Evolutionary conservation across 2,888 invertebrate genomes (phyloP).

Genomic region (Tipula unca): DNA sequence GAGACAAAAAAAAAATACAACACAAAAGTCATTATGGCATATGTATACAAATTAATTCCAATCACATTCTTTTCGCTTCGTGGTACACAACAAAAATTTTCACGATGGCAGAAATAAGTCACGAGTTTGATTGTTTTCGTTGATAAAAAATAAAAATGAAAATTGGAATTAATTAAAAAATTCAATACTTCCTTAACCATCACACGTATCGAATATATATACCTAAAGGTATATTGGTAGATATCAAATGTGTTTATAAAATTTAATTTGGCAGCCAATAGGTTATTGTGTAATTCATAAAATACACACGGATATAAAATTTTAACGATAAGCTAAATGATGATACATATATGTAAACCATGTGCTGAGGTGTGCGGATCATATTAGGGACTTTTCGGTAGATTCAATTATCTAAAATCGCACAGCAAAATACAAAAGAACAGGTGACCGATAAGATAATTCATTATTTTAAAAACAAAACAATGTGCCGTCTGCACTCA

Average conservation of each 20-base stretch:
- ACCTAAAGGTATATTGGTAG: neutral
- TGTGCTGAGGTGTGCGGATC: too few relatives aligned
- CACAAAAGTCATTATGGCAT: neutral
- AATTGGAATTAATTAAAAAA: neutral
- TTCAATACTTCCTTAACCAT: neutral
- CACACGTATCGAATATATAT: too few relatives aligned
- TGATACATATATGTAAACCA: neutral
- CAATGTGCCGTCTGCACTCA: neutral
- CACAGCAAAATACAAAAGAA: too few relatives aligned
- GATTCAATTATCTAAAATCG: neutral
- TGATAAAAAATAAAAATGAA: neutral
- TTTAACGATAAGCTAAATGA: neutral
- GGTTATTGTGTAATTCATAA: too few relatives aligned
- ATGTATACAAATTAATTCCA: neutral
- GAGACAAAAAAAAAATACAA: neutral
- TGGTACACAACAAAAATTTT: neutral
- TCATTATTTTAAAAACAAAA: neutral
- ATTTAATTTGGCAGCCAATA: neutral
- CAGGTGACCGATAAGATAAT: too few relatives aligned
- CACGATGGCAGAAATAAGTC: neutral
- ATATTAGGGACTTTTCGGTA: too few relatives aligned
- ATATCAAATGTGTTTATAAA: neutral
- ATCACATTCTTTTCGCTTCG: neutral
- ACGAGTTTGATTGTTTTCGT: neutral
- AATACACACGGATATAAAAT: neutral